Base-by-base conservation (phyloP, 1,140 invertebrate species). In the Heliconius nattereri region DNA sequence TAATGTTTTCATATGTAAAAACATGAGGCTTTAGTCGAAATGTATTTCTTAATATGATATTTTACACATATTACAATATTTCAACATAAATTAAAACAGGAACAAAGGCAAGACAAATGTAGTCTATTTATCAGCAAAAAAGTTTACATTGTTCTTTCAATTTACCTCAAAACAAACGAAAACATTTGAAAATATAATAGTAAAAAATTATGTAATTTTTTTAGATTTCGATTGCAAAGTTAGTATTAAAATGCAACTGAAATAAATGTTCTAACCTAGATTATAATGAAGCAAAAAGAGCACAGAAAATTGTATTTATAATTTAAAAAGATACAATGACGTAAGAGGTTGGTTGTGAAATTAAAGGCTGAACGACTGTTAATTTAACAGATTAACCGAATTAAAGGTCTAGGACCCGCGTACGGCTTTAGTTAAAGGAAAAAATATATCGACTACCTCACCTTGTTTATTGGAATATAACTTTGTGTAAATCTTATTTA, bases 241-340 rank as follows among this genome's bases (percentile, higher is more conserved):
- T 26, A 66, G 60, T 66, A 29, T 60, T 23, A 66, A 66, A 66
- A 66, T 29, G 60, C 60, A 13, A 66, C 60, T 66, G 60, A 66
- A 66, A 66, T 72, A 78, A 78, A 78, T 78, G 32, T 72, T 78
- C 60, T 78, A 78, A 78, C 70, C 76, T 72, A 71, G 57, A 60
- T 76, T 71, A 40, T 71, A 70, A 49, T 70, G 60, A 70, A 76
- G 75, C 57, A 76, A 76, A 76, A 76, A 76, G 20, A 76, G n/a
- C 54, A 40, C 35, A 60, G 32, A 75, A 70, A 76, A 19, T 70
- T 8, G 20, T 71, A 75, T 75, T 76, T 76, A 76, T 76, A 23
- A 23, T 76, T 76, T 71, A 40, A 60, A 66, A 66, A 66, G 60
- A 66, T 19, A 13, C 60, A 23, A 66, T 66, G 60, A 66, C 60